phyloP scores from a whole-genome alignment of 1,140 invertebrate genomes.

The Trachymyrmex septentrionalis region DNA sequence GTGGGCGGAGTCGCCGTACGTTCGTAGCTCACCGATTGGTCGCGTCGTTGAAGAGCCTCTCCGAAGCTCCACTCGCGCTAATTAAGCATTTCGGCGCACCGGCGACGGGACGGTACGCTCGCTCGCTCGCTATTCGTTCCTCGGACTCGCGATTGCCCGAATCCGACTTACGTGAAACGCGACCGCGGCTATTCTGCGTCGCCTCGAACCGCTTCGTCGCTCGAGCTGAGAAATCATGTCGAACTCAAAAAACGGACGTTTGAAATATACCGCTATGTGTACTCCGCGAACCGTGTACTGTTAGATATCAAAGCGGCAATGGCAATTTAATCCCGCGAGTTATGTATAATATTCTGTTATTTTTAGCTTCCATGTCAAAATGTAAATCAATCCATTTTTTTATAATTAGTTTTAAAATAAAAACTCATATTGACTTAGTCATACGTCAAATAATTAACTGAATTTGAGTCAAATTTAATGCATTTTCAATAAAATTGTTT shows the following conservation, averaged over 20 bases:
- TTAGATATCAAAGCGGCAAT: too few species aligned
- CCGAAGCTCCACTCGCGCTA: conserved; percentile 79
- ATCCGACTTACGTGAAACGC: conserved; percentile 19
- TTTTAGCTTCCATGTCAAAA: too few species aligned
- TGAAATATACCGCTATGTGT: neutral
- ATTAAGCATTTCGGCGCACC: conserved; percentile 84
- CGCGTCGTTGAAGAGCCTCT: conserved; percentile 71
- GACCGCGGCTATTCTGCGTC: neutral
- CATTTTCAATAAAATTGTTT: too few species aligned
- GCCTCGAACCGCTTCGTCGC: neutral
- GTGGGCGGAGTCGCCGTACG: conserved; percentile 74
- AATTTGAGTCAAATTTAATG: too few species aligned
- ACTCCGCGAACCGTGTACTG: too few species aligned
- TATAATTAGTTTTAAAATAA: too few species aligned
- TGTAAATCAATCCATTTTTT: too few species aligned
- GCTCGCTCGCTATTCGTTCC: conserved; percentile 63
- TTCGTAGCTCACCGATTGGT: conserved; percentile 74
- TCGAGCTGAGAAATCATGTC: neutral
- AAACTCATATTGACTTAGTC: too few species aligned
- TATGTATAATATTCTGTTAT: too few species aligned
- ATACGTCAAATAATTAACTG: too few species aligned
- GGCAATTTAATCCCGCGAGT: too few species aligned
- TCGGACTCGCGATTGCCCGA: conserved; percentile 22
- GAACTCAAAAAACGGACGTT: neutral
- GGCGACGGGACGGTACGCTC: conserved; percentile 62